Conservation (phyloP, 2,113 vertebrate genomes). For the Psephotus haematonotus region DNA sequence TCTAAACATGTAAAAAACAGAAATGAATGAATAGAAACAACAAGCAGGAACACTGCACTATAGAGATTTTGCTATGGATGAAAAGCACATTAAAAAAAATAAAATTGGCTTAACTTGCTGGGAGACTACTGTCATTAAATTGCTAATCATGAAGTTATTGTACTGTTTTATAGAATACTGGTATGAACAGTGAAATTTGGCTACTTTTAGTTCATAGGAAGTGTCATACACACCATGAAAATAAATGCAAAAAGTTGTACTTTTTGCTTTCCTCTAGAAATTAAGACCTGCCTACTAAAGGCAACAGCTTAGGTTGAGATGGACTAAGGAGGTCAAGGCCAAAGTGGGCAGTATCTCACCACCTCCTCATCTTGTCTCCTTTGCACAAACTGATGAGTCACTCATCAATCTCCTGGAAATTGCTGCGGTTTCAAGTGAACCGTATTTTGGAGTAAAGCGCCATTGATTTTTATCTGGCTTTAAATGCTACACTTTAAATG, state of each 20-base stretch:
- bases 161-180: neutral
- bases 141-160: neutral
- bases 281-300: neutral
- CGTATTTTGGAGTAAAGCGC: neutral
- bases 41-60: neutral
- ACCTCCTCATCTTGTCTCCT: neutral
- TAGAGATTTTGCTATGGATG: neutral
- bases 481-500: neutral
- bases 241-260: neutral
- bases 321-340: neutral
- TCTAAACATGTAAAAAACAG: neutral
- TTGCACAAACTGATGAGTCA: neutral
- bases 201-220: neutral
- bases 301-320: neutral
- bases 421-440: neutral
- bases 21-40: neutral
- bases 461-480: slow-evolving; percentile 27
- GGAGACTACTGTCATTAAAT: neutral
- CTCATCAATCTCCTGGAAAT: neutral
- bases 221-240: neutral
- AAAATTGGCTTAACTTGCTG: neutral
- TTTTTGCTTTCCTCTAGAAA: neutral
- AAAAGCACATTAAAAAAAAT: neutral
- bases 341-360: neutral
- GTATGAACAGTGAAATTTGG: neutral